A percentile compares a stretch with the other conserved stretches of the same genome.
Evolutionary conservation across 1,140 invertebrate genomes (phyloP).

Genomic region (Neodiprion pinetum): DNA sequence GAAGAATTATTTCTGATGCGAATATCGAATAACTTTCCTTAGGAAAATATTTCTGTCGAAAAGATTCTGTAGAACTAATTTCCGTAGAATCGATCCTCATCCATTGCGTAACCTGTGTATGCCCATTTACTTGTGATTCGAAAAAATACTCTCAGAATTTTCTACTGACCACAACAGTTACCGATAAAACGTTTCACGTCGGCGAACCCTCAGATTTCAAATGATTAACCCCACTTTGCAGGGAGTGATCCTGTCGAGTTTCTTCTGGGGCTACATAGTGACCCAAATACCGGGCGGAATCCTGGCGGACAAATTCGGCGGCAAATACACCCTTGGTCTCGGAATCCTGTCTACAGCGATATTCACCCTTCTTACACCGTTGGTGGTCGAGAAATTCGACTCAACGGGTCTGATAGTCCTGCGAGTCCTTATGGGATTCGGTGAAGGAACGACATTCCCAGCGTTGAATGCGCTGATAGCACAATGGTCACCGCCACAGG

Average conservation of each 20-base stretch:
- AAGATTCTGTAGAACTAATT: constrained; percentile 7
- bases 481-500: constrained; percentile 65
- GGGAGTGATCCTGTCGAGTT: constrained; percentile 59
- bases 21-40: too few species aligned
- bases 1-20: too few species aligned
- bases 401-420: constrained; percentile 67
- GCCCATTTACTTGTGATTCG: constrained; percentile 56
- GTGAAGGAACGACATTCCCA: constrained; percentile 63
- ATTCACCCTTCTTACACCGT: constrained; percentile 73
- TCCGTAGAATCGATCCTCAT: constrained; percentile 39
- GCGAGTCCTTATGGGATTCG: constrained; percentile 71
- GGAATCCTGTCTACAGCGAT: constrained; percentile 41
- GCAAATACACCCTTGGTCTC: too few species aligned
- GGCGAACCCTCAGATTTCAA: constrained; percentile 40
- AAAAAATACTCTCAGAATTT: constrained; percentile 46
- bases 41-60: too few species aligned
- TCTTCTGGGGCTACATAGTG: constrained; percentile 24
- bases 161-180: constrained; percentile 16
- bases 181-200: too few species aligned
- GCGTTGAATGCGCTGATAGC: constrained; percentile 53
- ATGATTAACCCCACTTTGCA: constrained; percentile 65
- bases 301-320: too few species aligned
- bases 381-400: constrained; percentile 63
- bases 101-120: background rate
- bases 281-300: too few species aligned